A percentile compares a stretch with the other conserved stretches of the same genome.
Conservation (phyloP, 2,113 vertebrate species). For the Semnornis frantzii region DNA sequence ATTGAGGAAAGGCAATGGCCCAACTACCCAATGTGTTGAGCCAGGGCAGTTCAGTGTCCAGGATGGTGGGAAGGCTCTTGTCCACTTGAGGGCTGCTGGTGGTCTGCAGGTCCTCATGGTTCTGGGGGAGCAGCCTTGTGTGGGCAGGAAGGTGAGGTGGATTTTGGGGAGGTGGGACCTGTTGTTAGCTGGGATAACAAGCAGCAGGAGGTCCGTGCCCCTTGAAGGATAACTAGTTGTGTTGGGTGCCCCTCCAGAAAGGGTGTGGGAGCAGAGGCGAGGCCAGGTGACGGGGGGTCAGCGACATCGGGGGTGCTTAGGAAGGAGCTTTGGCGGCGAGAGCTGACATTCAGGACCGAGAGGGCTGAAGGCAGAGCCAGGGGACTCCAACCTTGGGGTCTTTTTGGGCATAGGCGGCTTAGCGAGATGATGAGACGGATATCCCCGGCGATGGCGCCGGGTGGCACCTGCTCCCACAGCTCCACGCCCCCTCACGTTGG, state of each 20-base stretch:
- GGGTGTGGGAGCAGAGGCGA: neutral
- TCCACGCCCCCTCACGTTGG: accelerated
- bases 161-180: accelerated
- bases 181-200: neutral
- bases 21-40: too few relatives aligned
- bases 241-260: accelerated
- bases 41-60: too few relatives aligned
- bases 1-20: neutral
- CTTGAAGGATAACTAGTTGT: neutral
- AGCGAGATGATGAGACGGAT: neutral
- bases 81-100: neutral
- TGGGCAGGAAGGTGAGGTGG: neutral
- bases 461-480: neutral
- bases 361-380: constrained; percentile 9
- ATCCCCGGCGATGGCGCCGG: neutral
- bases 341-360: constrained; percentile 19
- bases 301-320: accelerated
- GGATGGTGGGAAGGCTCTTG: neutral
- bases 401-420: constrained; percentile 28
- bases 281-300: neutral
- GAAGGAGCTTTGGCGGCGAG: constrained; percentile 41
- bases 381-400: neutral
- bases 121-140: neutral
- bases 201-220: accelerated
- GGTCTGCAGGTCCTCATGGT: neutral